Percentiles rank a stretch among this genome's conserved stretches.
These are phyloP conservation scores for Bagarius yarrelli DNA, from an alignment of 2,113 vertebrate genomes.

Conservation along the genomic window DNA sequence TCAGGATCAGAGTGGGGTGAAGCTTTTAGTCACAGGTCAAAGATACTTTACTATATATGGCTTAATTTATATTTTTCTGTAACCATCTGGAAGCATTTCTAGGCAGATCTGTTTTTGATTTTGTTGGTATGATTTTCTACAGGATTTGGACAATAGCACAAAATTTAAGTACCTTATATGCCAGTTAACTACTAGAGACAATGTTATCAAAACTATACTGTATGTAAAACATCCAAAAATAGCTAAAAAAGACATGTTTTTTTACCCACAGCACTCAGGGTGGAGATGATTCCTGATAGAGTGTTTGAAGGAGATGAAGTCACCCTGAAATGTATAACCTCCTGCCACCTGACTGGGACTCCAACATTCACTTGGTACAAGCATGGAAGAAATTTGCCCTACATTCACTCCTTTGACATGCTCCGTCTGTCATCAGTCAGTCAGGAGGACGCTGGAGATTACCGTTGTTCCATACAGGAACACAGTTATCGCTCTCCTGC, in stretches of 20 bases:
- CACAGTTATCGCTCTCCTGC: slow-evolving; percentile 9
- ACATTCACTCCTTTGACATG: background rate
- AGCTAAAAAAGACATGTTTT: background rate
- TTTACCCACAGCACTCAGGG: slow-evolving; percentile 23
- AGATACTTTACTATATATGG: background rate
- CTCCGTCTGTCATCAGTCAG: background rate
- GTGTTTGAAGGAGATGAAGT: slow-evolving; percentile 32
- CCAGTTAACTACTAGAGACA: background rate
- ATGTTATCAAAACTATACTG: background rate
- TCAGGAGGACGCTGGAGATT: background rate
- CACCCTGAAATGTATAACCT: slow-evolving; percentile 38
- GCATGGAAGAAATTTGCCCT: background rate
- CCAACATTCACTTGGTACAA: slow-evolving; percentile 37
- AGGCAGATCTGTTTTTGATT: too few species aligned
- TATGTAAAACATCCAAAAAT: too few species aligned
- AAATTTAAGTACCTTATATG: too few species aligned
- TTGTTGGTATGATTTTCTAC: too few species aligned
- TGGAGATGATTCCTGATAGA: slow-evolving; percentile 19
- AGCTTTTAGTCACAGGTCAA: slow-evolving; percentile 25
- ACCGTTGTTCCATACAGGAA: background rate
- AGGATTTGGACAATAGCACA: too few species aligned
- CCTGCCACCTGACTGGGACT: slow-evolving; percentile 26
- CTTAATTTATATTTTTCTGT: background rate
- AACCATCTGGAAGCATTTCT: background rate
- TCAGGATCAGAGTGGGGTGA: background rate